Percentiles rank a stretch among this genome's conserved stretches.
phyloP scores from a whole-genome alignment of 2,888 invertebrate genomes.

The Himalopsyche anomala region DNA sequence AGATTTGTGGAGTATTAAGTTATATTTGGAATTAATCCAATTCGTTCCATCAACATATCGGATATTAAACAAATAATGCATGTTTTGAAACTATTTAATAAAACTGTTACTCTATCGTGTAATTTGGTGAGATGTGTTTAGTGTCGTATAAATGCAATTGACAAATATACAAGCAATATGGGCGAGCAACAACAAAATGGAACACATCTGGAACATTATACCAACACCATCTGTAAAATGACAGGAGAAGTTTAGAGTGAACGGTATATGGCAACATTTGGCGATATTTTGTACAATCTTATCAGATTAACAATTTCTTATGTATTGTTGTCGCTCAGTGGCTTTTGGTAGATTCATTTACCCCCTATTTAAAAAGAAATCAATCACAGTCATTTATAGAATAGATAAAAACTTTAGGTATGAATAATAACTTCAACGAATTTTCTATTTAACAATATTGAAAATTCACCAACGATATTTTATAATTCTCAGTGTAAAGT shows the following conservation, averaged over 20 bases:
- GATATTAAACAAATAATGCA: not conserved
- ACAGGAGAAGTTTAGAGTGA: constrained; percentile 34
- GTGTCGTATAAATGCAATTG: constrained; percentile 20
- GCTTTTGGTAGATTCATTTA: too few relatives aligned
- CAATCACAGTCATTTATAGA: too few relatives aligned
- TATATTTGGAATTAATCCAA: too few relatives aligned
- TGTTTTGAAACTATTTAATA: not conserved
- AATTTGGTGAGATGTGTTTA: constrained; percentile 24
- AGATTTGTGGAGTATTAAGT: too few relatives aligned
- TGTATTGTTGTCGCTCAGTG: too few relatives aligned
- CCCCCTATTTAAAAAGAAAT: too few relatives aligned
- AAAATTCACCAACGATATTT: too few relatives aligned
- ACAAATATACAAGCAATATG: constrained; percentile 24
- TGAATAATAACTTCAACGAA: too few relatives aligned
- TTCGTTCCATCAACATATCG: too few relatives aligned
- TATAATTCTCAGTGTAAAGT: too few relatives aligned
- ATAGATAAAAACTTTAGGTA: too few relatives aligned
- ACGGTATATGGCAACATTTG: constrained; percentile 34
- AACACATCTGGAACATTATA: constrained; percentile 30
- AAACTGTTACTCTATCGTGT: constrained; percentile 12
- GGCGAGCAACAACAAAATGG: constrained; percentile 26
- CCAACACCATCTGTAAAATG: constrained; percentile 10
- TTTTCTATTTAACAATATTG: too few relatives aligned
- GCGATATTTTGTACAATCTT: not conserved
- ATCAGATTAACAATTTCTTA: not conserved